Evolutionary conservation across 2,113 vertebrate genomes (phyloP).

Genomic region (Pterocles burchelli): DNA sequence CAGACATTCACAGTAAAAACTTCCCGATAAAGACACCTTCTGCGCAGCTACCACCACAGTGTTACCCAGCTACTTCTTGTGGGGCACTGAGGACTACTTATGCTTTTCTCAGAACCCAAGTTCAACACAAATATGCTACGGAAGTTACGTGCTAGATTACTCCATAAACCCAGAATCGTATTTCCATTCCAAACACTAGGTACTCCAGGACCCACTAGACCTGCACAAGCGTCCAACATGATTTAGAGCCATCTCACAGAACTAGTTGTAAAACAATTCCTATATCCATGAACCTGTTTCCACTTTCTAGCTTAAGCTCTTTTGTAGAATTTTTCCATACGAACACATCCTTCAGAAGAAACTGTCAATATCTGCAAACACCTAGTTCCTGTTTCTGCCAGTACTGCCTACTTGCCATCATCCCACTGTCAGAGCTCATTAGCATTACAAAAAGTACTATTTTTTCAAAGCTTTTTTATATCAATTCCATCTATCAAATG

Average conservation of each 20-base stretch:
- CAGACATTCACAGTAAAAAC: not conserved
- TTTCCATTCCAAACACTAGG: not conserved
- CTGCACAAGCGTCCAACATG: not conserved
- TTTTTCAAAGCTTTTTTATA: not conserved
- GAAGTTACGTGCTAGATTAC: not conserved
- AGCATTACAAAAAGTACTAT: slow-evolving; percentile 1
- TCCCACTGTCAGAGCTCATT: slow-evolving; percentile 14
- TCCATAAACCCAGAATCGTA: not conserved
- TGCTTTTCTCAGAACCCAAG: not conserved
- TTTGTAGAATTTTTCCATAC: not conserved
- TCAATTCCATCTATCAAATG: slow-evolving; percentile 7
- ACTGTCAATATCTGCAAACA: slow-evolving; percentile 35
- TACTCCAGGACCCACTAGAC: not conserved
- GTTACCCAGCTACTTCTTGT: not conserved
- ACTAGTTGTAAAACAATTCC: not conserved
- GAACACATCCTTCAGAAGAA: not conserved
- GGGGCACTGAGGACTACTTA: not conserved
- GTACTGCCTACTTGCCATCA: slow-evolving; percentile 31
- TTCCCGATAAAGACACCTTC: not conserved
- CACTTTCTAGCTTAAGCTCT: not conserved
- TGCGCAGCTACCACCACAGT: not conserved
- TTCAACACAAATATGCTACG: not conserved
- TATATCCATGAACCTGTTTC: not conserved
- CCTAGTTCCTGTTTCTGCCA: not conserved
- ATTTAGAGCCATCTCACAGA: not conserved